Conservation (phyloP, 2,113 vertebrate genomes). For the Spermophilus dauricus region DNA sequence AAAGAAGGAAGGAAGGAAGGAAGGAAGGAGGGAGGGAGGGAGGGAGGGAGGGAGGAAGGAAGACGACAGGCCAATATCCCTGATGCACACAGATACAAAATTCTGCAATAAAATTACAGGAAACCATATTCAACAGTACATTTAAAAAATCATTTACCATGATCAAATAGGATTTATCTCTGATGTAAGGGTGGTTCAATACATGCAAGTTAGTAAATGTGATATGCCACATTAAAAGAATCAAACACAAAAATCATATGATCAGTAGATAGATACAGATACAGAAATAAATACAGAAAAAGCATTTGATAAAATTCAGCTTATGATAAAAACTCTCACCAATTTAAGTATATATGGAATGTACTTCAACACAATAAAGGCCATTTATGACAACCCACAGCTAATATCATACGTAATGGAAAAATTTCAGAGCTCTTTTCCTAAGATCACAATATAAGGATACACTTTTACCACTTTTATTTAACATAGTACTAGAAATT, state of each 20-base stretch:
- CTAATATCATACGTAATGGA: neutral
- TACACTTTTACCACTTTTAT: neutral
- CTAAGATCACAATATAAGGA: neutral
- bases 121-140: neutral
- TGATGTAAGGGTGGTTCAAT: neutral
- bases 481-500: neutral
- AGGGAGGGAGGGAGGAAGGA: too few relatives aligned
- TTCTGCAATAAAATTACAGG: neutral
- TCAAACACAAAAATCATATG: neutral
- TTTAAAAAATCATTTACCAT: neutral
- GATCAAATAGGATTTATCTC: neutral
- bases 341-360: neutral
- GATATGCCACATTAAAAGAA: neutral
- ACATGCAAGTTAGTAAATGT: neutral
- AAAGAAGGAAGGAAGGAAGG: neutral
- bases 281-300: neutral
- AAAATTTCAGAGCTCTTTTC: neutral
- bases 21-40: too few relatives aligned
- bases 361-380: neutral
- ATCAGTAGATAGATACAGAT: neutral
- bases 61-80: neutral
- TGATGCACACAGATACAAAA: neutral
- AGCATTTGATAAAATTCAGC: neutral
- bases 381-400: neutral
- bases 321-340: neutral